Evolutionary conservation across 2,888 invertebrate genomes (phyloP).

Genomic region (Coenonympha glycerion): DNA sequence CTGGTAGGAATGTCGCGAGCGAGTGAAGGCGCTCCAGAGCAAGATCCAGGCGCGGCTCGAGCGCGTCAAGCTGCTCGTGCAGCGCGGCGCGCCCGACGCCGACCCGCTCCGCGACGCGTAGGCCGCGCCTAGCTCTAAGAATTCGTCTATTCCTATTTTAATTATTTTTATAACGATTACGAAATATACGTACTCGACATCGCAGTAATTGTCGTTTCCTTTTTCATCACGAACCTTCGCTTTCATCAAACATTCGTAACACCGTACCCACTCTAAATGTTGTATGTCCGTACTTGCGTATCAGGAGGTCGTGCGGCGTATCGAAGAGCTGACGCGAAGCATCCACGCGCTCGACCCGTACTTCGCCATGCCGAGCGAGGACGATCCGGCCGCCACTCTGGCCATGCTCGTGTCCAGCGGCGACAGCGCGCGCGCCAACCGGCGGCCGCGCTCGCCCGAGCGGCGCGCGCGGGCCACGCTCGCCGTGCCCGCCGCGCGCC

Average conservation of each 20-base stretch:
- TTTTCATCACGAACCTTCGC: constrained; percentile 50
- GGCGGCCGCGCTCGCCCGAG: constrained; percentile 72
- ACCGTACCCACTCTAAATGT: constrained; percentile 63
- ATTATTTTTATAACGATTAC: constrained; percentile 52
- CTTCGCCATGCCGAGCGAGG: constrained; percentile 80
- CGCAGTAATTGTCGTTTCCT: constrained; percentile 62
- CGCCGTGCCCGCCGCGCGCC: constrained; percentile 66
- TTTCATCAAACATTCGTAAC: constrained; percentile 34
- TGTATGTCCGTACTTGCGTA: constrained; percentile 76
- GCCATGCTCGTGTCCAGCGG: constrained; percentile 53
- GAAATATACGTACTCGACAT: constrained; percentile 61
- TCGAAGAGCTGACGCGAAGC: constrained; percentile 82
- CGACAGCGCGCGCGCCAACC: constrained; percentile 50
- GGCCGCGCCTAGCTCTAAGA: constrained; percentile 52
- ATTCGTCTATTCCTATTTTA: constrained; percentile 58
- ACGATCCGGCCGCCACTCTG: constrained; percentile 77
- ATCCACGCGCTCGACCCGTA: constrained; percentile 86
- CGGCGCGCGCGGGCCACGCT: constrained; percentile 77
- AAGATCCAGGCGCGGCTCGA: constrained; percentile 91
- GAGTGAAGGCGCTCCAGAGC: constrained; percentile 89
- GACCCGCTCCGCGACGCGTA: too few relatives aligned
- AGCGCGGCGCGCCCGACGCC: constrained; percentile 80
- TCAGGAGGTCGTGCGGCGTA: constrained; percentile 83
- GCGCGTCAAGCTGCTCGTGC: constrained; percentile 89
- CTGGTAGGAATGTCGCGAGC: constrained; percentile 87